phyloP scores from a whole-genome alignment of 2,113 vertebrate genomes.

The Indicator maculatus region DNA sequence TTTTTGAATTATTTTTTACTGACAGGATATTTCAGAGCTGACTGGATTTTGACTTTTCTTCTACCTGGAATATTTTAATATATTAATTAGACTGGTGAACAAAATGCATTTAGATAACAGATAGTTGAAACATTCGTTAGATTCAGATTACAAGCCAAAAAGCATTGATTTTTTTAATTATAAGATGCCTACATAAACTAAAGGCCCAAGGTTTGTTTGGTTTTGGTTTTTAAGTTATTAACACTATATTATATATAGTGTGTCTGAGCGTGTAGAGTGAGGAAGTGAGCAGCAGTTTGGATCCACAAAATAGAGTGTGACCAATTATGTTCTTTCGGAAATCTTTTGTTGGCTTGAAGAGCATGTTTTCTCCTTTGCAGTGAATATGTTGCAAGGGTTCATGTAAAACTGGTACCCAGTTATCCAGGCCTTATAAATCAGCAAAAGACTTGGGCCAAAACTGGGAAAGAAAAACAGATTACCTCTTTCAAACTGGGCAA shows the following conservation, averaged over 20 bases:
- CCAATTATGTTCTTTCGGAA: not conserved
- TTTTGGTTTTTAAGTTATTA: not conserved
- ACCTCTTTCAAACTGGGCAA: constrained; percentile 34
- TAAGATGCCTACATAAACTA: not conserved
- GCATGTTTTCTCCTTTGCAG: not conserved
- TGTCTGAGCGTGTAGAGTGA: not conserved
- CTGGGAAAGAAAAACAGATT: constrained; percentile 31
- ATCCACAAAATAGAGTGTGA: not conserved
- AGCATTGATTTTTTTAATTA: not conserved
- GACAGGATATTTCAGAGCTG: not conserved
- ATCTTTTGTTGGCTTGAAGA: not conserved
- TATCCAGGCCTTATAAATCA: not conserved
- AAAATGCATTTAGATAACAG: not conserved
- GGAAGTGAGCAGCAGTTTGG: not conserved
- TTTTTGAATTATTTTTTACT: not conserved
- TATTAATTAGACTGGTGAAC: not conserved
- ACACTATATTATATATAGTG: not conserved
- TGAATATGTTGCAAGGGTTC: not conserved
- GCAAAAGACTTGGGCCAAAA: not conserved
- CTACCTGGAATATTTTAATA: not conserved
- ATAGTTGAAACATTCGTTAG: not conserved
- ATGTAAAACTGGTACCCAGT: not conserved
- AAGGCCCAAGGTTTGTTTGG: not conserved
- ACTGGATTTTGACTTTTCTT: not conserved
- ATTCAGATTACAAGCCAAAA: not conserved